These are phyloP conservation scores for Drosophila paramelanica DNA, from an alignment of 2,888 invertebrate species.

Conservation along the genomic window DNA sequence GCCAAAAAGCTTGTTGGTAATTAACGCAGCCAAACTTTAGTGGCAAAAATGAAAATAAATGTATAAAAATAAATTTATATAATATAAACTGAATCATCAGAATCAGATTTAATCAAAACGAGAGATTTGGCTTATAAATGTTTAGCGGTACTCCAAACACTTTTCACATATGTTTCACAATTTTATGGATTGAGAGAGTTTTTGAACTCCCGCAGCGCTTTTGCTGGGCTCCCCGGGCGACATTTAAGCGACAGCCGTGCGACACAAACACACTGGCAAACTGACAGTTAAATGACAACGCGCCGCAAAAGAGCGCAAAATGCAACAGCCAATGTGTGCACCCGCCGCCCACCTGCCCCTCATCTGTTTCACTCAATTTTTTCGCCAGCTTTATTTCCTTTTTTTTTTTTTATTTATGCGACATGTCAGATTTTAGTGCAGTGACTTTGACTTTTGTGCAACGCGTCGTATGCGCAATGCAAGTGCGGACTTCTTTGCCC, in stretches of 20 bases:
- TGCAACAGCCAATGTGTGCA: constrained; percentile 44
- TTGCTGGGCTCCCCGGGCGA: constrained; percentile 45
- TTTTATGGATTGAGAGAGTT: constrained; percentile 19
- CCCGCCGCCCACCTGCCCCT: neutral
- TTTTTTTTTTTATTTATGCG: neutral
- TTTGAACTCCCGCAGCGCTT: constrained; percentile 12
- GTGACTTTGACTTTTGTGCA: constrained; percentile 44
- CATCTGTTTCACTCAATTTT: neutral
- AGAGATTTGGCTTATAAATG: no score
- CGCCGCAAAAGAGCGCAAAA: constrained; percentile 20
- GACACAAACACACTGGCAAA: constrained; percentile 60
- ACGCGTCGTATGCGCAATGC: constrained; percentile 39
- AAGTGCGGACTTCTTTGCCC: constrained; percentile 20
- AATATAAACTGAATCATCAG: no score
- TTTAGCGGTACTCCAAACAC: no score
- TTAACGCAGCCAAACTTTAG: constrained; percentile 14
- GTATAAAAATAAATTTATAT: neutral
- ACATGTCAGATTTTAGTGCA: constrained; percentile 48
- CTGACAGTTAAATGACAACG: constrained; percentile 73
- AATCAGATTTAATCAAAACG: no score
- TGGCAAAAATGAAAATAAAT: no score
- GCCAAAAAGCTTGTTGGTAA: constrained; percentile 20
- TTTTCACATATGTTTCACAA: constrained; percentile 24
- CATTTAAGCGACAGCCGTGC: constrained; percentile 68
- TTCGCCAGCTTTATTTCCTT: constrained; percentile 8